These are phyloP conservation scores for Gymnoscelis rufifasciata DNA, from an alignment of 2,888 invertebrate species.

Conservation along the genomic window DNA sequence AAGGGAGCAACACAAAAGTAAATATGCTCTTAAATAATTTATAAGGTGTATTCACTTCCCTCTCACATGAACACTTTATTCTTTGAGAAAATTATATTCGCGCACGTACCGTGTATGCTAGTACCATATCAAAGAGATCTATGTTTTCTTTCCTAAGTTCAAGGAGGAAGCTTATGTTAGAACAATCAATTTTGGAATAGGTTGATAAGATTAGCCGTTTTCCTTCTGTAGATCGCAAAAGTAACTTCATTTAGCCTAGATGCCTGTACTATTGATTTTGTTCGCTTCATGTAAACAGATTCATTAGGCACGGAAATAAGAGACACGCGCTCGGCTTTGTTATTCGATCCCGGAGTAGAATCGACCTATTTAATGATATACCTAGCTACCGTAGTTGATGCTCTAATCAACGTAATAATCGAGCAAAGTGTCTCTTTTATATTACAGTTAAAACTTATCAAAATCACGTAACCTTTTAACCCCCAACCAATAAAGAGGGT, in stretches of 20 bases:
- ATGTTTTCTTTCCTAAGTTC: neutral
- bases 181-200: constrained; percentile 7
- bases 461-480: no score
- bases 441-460: no score
- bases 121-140: constrained; percentile 1
- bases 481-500: no score
- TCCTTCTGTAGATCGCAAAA: neutral
- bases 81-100: constrained; percentile 5
- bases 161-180: neutral
- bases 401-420: no score
- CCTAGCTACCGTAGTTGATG: constrained; percentile 43
- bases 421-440: no score
- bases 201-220: constrained; percentile 11
- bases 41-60: constrained; percentile 39
- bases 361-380: constrained; percentile 53
- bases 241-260: constrained; percentile 8
- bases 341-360: constrained; percentile 36
- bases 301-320: constrained; percentile 29
- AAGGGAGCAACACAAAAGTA: constrained; percentile 52
- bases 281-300: constrained; percentile 31
- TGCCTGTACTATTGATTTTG: constrained; percentile 23
- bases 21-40: constrained; percentile 56
- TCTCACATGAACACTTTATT: constrained; percentile 20
- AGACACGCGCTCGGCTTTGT: constrained; percentile 37
- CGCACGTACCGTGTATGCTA: neutral